Percentiles rank a stretch among this genome's conserved stretches.
Evolutionary conservation across 1,140 invertebrate species (phyloP).

Genomic region (Drosophila orena): DNA sequence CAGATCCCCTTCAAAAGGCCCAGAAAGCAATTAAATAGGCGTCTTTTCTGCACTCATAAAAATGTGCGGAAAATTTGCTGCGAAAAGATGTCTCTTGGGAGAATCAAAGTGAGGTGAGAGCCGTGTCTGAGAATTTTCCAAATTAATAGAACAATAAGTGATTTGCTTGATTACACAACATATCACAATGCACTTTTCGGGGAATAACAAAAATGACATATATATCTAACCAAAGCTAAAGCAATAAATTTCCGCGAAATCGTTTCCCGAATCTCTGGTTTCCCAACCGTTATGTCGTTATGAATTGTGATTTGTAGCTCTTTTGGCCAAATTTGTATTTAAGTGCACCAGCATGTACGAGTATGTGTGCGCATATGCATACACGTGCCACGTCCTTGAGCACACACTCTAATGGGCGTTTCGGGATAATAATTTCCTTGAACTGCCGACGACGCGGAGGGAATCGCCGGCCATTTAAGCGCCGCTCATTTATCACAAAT

Average conservation of each 20-base stretch:
- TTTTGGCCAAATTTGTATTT: neutral
- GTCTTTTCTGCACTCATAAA: neutral
- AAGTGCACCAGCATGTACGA: conserved; percentile 11
- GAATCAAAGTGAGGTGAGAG: too few relatives aligned
- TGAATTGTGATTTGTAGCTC: neutral
- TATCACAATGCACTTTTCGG: neutral
- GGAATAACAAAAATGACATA: neutral
- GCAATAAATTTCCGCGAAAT: conserved; percentile 2
- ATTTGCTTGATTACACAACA: too few relatives aligned
- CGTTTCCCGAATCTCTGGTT: neutral
- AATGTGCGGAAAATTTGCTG: neutral
- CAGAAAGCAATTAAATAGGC: conserved; percentile 65
- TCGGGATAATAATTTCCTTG: conserved; percentile 70
- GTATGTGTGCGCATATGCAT: conserved; percentile 21
- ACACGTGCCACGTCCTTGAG: conserved; percentile 51
- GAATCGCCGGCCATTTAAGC: conserved; percentile 66
- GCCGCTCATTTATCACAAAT: conserved; percentile 80
- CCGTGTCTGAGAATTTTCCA: neutral
- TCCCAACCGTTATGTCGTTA: neutral
- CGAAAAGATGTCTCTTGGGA: too few relatives aligned
- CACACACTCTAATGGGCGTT: conserved; percentile 28
- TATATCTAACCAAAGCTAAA: neutral
- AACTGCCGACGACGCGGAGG: conserved; percentile 10
- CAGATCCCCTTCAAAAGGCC: neutral
- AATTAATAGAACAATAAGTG: too few relatives aligned